phyloP scores from a whole-genome alignment of 2,113 vertebrate species.

The Trematomus loennbergii region DNA sequence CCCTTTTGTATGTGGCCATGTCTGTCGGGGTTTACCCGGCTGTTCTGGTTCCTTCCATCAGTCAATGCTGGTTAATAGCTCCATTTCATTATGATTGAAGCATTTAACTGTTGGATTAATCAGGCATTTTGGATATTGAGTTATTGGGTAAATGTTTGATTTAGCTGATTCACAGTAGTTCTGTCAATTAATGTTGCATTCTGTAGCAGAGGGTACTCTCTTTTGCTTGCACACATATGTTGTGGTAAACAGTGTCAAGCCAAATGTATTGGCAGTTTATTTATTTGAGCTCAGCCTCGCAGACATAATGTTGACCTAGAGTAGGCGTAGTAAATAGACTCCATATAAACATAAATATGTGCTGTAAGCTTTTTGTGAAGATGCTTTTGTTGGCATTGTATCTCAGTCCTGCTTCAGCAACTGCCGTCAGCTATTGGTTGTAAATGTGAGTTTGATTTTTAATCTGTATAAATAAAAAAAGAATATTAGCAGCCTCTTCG shows the following conservation, averaged over 20 bases:
- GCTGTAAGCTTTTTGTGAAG: not conserved
- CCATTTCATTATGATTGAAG: too few relatives aligned
- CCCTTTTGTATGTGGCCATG: too few relatives aligned
- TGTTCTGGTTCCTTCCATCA: too few relatives aligned
- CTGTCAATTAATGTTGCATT: too few relatives aligned
- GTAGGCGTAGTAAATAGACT: not conserved
- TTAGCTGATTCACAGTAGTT: too few relatives aligned
- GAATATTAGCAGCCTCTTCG: constrained; percentile 9
- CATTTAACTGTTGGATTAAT: too few relatives aligned
- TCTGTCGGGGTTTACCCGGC: too few relatives aligned
- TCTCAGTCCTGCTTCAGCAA: not conserved
- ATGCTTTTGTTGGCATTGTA: not conserved
- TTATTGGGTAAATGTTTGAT: too few relatives aligned
- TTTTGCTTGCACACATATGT: not conserved
- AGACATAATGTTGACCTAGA: not conserved
- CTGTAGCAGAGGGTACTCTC: too few relatives aligned
- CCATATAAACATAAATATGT: not conserved
- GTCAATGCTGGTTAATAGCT: too few relatives aligned
- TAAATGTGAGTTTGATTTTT: constrained; percentile 15
- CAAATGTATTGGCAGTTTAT: not conserved
- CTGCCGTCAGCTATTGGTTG: not conserved
- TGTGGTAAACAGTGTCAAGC: not conserved
- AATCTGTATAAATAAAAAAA: constrained; percentile 18
- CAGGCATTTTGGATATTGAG: too few relatives aligned
- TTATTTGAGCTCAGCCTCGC: not conserved